These are phyloP conservation scores for Onychomys leucogaster DNA, from an alignment of 2,797 vertebrate species.

Conservation along the genomic window DNA sequence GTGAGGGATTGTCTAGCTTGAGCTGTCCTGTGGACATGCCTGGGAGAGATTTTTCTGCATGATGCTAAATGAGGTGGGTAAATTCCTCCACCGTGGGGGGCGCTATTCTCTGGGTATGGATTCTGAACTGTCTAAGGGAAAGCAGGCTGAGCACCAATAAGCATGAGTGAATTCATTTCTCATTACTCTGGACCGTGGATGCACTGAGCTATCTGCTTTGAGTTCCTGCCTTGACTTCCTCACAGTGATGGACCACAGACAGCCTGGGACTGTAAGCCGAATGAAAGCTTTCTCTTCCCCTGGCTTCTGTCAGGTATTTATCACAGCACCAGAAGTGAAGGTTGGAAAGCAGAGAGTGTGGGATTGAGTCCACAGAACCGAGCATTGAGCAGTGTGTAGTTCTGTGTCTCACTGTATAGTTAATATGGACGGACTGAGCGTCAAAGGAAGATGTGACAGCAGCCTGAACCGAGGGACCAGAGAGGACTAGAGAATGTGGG, in stretches of 20 bases:
- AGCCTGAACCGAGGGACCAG: not conserved
- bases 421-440: not conserved
- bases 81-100: not conserved
- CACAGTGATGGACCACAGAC: not conserved
- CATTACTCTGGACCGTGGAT: not conserved
- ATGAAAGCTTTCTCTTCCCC: not conserved
- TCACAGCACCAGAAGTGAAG: not conserved
- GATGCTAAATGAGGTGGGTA: not conserved
- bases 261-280: not conserved
- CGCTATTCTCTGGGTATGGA: not conserved
- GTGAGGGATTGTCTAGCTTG: no score
- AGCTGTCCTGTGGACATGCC: not conserved
- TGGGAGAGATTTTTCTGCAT: not conserved
- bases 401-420: not conserved
- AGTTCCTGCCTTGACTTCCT: not conserved
- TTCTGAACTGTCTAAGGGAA: not conserved
- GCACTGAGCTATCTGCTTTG: not conserved
- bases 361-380: not conserved
- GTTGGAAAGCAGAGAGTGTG: not conserved
- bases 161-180: not conserved
- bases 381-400: fast-evolving
- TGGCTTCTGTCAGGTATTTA: not conserved
- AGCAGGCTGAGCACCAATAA: not conserved
- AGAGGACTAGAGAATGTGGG: not conserved
- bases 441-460: not conserved